These are phyloP conservation scores for Aramus guarauna DNA, from an alignment of 2,113 vertebrate species.

Conservation along the genomic window DNA sequence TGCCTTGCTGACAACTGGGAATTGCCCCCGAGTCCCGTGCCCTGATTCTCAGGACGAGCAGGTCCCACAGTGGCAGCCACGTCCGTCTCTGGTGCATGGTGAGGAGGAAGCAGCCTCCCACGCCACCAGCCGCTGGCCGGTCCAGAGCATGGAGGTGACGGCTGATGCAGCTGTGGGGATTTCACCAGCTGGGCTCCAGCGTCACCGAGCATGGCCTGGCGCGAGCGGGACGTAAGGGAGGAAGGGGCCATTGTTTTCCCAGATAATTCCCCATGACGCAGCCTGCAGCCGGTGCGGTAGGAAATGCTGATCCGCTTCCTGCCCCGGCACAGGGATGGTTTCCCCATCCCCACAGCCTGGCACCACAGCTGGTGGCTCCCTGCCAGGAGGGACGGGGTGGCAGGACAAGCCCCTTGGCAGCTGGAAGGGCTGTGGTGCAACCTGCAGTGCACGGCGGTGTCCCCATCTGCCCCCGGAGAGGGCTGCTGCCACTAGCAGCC, in stretches of 20 bases:
- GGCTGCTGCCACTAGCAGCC: background rate
- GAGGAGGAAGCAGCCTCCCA: background rate
- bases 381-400: background rate
- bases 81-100: background rate
- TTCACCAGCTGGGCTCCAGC: background rate
- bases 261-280: conserved; percentile 3
- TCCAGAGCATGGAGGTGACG: background rate
- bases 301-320: conserved; percentile 47
- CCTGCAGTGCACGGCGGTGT: rapidly evolving
- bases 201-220: rapidly evolving
- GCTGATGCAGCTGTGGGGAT: background rate
- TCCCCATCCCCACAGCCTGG: background rate
- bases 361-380: background rate
- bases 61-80: background rate
- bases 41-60: rapidly evolving
- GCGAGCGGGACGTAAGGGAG: background rate
- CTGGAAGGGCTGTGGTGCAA: background rate
- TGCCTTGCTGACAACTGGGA: background rate
- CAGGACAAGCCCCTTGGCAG: background rate
- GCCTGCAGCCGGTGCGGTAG: background rate
- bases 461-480: background rate
- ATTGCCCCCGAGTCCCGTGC: background rate
- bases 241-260: conserved; percentile 47
- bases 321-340: background rate
- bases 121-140: rapidly evolving